Base-by-base conservation (phyloP, 2,888 invertebrate species). In the Drosophila eohydei region DNA sequence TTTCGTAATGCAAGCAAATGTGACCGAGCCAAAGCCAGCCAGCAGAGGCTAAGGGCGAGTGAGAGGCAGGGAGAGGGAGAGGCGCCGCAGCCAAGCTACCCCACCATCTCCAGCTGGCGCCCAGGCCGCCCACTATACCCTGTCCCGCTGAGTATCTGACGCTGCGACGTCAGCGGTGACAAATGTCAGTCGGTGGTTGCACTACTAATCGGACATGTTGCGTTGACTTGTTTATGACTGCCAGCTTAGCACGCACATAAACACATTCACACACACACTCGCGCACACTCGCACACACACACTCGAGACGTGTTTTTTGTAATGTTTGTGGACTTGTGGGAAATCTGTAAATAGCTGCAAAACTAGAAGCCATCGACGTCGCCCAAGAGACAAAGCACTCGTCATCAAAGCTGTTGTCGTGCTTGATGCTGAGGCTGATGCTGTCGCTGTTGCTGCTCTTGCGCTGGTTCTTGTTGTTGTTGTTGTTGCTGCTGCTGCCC, bases 1-100 rank as follows among this genome's bases (percentile, higher is more conserved):
- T 89, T 87, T 89, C 80, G 86, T 89, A 87, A 89, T 87, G 83
- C 85, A 79, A 79, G 89, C 84, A 84, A 84, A 84, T 88, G 88
- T 81, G 84, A 83, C 79, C 84, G 79, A 77, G 68, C 48, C 65
- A 80, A 54, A 54, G 72, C 62, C 51, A 84, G 84, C 64, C 62
- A 11, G n/a, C 30, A 48, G 61, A 56, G 62, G 44, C 44, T 21
- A 44, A n/a, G 41, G 43, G 66, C 9, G 55, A 11, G 26, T 12
- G 57, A 14, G 36, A 21, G 57, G 52, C 57, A 12, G 50, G 34
- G 68, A 14, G 62, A n/a, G 26, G 0, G 28, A n/a, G 28, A 21
- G 21, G 32, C 32, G 50, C 32, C 52, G 21, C 21, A 21, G 21
- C 21, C 21, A 21, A 21, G 21, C 11, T 52, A 34, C 38, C 36